Evolutionary conservation across 2,888 invertebrate species (phyloP), one percentile per base, ranked within the genome.

Genomic region (Tetropium fuscum): DNA sequence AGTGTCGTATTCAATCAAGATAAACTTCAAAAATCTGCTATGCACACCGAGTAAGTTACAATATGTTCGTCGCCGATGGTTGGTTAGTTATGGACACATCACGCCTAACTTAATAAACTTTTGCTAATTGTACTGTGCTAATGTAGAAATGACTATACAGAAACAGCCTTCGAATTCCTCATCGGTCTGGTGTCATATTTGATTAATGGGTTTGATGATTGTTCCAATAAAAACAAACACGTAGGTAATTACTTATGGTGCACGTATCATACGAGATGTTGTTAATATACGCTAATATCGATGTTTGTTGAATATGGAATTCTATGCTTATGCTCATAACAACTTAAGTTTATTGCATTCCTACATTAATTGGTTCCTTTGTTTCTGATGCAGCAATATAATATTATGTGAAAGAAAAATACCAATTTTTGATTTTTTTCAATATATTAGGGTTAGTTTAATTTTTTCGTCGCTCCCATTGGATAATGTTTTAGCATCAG

Each of bases 201-300:
- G 56, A 64, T 64, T 59, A 64, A 64, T 64, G 64, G 59, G 58
- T 55, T 53, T 20, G 64, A 58, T 62, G 62, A 64, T 62, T 64
- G 54, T 49, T 53, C 54, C 57, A 64, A 64, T 64, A 62, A 64
- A 64, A 64, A 60, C 56, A 56, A 60, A 64, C 51, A 58, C 51
- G 59, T 64, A 43, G 27, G 15, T 41, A 61, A 64, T 64, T 64
- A 64, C 62, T 62, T 61, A 61, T 38, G 38, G 59, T 34, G 36
- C 36, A 34, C 49, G 45, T 59, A 63, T 59, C 48, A 38, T 18
- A 20, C 38, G 43, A 25, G 54, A 43, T 58, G 54, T 58, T 53
- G 58, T 30, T 54, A 61, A 58, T 61, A 48, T 54, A 27, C 49
- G 36, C 41, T 61, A 57, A 61, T 48, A 48, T 58, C 36, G 38